A percentile compares a stretch with the other conserved stretches of the same genome.
Evolutionary conservation across 2,797 vertebrate genomes (phyloP).

Genomic region (Echiichthys vipera): DNA sequence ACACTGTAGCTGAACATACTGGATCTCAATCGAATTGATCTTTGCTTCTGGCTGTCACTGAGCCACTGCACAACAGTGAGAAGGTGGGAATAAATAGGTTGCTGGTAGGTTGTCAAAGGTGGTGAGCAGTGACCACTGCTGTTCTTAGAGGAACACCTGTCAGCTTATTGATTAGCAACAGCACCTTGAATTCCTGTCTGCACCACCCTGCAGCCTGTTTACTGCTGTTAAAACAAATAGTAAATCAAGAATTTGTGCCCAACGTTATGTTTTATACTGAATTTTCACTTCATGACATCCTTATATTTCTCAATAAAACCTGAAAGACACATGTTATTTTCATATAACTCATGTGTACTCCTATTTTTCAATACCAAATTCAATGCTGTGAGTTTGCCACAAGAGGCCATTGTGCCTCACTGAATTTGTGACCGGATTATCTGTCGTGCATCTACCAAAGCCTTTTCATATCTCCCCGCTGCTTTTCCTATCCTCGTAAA

Average conservation of each 20-base stretch:
- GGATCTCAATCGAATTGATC: too few relatives aligned
- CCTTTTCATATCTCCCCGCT: constrained; percentile 37
- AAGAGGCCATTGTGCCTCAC: constrained; percentile 71
- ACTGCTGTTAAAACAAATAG: constrained; percentile 69
- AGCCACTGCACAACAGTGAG: background rate
- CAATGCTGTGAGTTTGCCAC: constrained; percentile 52
- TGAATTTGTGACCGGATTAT: constrained; percentile 28
- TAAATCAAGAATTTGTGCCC: constrained; percentile 60
- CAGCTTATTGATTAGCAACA: constrained; percentile 69
- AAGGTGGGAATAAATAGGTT: constrained; percentile 27
- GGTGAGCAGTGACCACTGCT: constrained; percentile 44
- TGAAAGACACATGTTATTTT: background rate
- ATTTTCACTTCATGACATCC: constrained; percentile 5
- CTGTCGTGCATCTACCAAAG: constrained; percentile 38
- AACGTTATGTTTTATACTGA: background rate
- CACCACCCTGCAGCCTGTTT: constrained; percentile 28
- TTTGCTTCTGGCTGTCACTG: background rate
- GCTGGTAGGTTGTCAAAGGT: constrained; percentile 2
- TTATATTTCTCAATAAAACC: background rate
- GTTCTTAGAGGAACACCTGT: constrained; percentile 40
- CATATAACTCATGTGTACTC: background rate
- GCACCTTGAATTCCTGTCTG: constrained; percentile 55
- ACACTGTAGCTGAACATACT: background rate
- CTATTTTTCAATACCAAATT: background rate
- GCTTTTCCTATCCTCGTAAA: constrained; percentile 64